A percentile compares a stretch with the other conserved stretches of the same genome.
These are phyloP conservation scores for Pollimyrus isidori DNA, from an alignment of 2,113 vertebrate species.

Conservation along the genomic window DNA sequence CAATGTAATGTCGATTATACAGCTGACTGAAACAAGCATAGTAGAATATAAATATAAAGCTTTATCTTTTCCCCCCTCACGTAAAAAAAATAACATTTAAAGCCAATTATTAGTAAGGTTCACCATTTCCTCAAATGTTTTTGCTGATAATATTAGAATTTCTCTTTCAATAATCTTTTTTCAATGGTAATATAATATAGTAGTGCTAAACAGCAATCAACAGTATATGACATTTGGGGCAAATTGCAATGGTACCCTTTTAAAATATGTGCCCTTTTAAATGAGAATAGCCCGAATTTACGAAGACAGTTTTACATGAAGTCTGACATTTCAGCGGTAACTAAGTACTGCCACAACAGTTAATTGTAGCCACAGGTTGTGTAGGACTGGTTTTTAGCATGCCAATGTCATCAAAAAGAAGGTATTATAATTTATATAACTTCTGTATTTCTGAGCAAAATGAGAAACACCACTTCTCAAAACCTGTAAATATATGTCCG, in stretches of 20 bases:
- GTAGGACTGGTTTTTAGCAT: not conserved
- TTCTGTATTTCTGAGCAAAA: not conserved
- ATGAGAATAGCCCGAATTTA: not conserved
- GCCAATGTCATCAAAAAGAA: not conserved
- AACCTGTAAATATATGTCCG: not conserved
- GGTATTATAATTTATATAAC: not conserved
- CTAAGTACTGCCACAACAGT: not conserved
- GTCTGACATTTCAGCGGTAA: not conserved
- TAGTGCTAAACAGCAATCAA: conserved; percentile 2
- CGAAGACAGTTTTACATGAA: not conserved
- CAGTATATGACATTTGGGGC: not conserved
- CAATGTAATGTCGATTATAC: not conserved
- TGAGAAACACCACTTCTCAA: not conserved
- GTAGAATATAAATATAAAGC: not conserved
- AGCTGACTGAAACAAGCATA: not conserved
- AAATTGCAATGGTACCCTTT: not conserved
- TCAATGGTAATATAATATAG: not conserved
- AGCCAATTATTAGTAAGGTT: not conserved
- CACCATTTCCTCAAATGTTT: not conserved
- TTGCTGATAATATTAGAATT: not conserved
- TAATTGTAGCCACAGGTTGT: not conserved
- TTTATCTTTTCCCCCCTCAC: not conserved
- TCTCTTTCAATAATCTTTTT: not conserved
- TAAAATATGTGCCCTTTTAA: not conserved
- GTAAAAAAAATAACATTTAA: not conserved